phyloP scores from a whole-genome alignment of 2,797 vertebrate species.

The Poeciliopsis infans region DNA sequence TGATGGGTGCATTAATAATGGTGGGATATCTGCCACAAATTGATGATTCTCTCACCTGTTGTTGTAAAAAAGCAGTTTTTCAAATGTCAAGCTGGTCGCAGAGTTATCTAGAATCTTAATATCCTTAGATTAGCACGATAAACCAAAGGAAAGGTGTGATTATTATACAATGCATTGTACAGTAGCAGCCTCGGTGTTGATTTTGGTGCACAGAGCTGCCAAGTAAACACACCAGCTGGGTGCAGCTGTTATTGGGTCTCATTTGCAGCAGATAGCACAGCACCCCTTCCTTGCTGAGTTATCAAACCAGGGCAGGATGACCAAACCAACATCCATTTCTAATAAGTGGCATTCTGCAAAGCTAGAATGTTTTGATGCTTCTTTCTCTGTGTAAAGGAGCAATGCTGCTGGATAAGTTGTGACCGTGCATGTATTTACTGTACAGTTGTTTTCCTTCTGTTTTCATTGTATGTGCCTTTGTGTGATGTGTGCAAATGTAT shows the following conservation, averaged over 20 bases:
- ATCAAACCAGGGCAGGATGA: slow-evolving; percentile 31
- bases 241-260: slow-evolving; percentile 64
- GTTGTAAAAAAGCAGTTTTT: background rate
- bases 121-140: background rate
- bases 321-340: slow-evolving; percentile 2
- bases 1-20: slow-evolving; percentile 18
- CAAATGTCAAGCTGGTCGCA: background rate
- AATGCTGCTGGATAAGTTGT: slow-evolving; percentile 17
- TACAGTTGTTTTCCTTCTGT: slow-evolving; percentile 26
- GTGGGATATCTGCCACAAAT: slow-evolving; percentile 10
- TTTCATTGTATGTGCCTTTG: background rate
- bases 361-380: background rate
- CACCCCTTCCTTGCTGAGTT: slow-evolving; percentile 44
- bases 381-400: slow-evolving; percentile 22
- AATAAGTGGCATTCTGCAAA: slow-evolving; percentile 45
- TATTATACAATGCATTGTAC: background rate
- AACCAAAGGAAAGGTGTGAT: background rate
- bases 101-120: background rate
- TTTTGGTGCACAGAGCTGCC: slow-evolving; percentile 7
- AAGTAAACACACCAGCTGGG: slow-evolving; percentile 29
- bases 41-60: background rate
- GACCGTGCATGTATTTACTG: slow-evolving; percentile 12
- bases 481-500: slow-evolving; percentile 12
- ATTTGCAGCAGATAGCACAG: slow-evolving; percentile 36
- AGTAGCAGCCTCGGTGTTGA: slow-evolving; percentile 5